Base-by-base conservation (phyloP, 2,113 vertebrate genomes). In the Holacanthus passer region DNA sequence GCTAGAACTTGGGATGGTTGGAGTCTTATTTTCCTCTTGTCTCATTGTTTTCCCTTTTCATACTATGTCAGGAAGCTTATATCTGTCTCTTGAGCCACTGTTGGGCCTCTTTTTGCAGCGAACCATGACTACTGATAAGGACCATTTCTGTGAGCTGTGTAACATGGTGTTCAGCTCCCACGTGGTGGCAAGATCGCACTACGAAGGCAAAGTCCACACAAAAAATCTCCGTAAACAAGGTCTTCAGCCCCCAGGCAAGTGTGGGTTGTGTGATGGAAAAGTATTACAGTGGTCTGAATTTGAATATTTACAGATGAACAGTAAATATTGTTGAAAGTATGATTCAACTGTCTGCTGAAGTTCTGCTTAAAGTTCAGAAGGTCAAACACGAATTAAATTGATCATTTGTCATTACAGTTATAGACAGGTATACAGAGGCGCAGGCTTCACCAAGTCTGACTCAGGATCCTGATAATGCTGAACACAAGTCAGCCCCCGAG, bases 101-200 rank as follows among this genome's bases (percentile, higher is more conserved):
- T 48, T 55, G 0, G 72, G 24, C 14, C 1, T 86, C 1, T 73
- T 41, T 77, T 75, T 94, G 29, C 93, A 96, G 96, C 43, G 72
- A 53, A 83, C 65, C 72, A 76, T 88, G 71, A 77, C 55, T 16
- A 67, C 85, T 43, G 91, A 96, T 88, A 95, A 91, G 80, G 94
- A 94, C 73, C 91, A 77, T 79, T 96, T 95, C 92, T 97, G 94
- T 79, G 89, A 88, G 88, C 89, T 97, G 88, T 97, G 96, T 88
- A 96, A 94, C 56, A 91, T 96, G 94, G 89, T 95, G 77, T 96
- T 97, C 85, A 96, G 93, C 69, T 97, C 94, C 3, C 81, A 88
- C 0, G 72, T 95, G 62, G 92, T 95, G 79, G 94, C 95, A 83
- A 94, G 86, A 39, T 96, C 94, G 65, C 96, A 96, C 88, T 96